Evolutionary conservation across 1,140 invertebrate species (phyloP).

Genomic region (Andrena cerasifolii): DNA sequence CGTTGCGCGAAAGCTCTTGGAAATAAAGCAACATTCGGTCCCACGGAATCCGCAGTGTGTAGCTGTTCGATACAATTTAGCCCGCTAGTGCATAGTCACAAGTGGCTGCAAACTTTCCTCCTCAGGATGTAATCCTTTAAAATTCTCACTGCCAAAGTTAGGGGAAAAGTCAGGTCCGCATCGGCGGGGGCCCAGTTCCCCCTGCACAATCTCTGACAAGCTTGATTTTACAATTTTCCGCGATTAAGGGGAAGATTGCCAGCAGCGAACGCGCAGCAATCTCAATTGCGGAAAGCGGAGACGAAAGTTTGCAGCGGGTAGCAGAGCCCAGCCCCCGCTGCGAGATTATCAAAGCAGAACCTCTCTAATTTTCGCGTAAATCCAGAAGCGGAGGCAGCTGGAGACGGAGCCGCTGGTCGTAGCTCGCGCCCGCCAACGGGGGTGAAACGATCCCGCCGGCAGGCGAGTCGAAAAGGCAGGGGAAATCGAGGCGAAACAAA

Average conservation of each 20-base stretch:
- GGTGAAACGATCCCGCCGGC: not conserved
- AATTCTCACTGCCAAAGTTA: too few relatives aligned
- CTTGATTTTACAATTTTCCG: not conserved
- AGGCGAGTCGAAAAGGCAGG: not conserved
- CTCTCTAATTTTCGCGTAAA: constrained; percentile 14
- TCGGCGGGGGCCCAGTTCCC: too few relatives aligned
- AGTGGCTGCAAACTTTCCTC: too few relatives aligned
- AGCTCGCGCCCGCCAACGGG: not conserved
- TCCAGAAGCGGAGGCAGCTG: not conserved
- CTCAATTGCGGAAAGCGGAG: constrained; percentile 3
- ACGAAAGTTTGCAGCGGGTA: not conserved
- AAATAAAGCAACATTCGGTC: not conserved
- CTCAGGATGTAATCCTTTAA: too few relatives aligned
- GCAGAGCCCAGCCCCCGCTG: not conserved
- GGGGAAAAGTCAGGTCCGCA: too few relatives aligned
- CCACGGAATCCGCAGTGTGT: too few relatives aligned
- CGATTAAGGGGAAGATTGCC: constrained; percentile 3
- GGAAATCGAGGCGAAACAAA: not conserved
- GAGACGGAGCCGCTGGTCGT: not conserved
- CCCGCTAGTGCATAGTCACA: too few relatives aligned
- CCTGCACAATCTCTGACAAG: too few relatives aligned
- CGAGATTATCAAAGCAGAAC: not conserved
- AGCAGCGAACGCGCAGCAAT: not conserved
- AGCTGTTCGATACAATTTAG: too few relatives aligned
- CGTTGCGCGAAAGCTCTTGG: not conserved